Evolutionary conservation across 2,797 vertebrate species (phyloP).

Genomic region (Pipistrellus nathusii): DNA sequence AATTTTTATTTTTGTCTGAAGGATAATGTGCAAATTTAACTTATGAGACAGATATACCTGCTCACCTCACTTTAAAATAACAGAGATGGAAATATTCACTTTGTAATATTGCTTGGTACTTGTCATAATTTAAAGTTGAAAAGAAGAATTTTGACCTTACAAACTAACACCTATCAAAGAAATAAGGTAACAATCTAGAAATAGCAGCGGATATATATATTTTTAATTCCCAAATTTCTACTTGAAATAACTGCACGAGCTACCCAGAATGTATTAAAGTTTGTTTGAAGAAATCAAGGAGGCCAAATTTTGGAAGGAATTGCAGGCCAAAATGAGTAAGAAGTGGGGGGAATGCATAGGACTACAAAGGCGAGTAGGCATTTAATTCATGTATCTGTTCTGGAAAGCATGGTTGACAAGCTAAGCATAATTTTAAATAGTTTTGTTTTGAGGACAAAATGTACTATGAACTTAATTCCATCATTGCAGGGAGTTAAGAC

Average conservation of each 20-base stretch:
- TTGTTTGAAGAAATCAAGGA: not conserved
- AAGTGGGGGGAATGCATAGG: not conserved
- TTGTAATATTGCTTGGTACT: not conserved
- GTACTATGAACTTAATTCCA: not conserved
- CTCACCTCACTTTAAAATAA: not conserved
- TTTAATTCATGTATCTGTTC: not conserved
- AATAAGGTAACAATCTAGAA: not conserved
- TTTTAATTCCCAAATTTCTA: not conserved
- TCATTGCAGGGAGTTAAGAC: not conserved
- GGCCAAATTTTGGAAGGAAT: not conserved
- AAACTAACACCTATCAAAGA: not conserved
- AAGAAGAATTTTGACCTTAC: not conserved
- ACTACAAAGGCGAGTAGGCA: not conserved
- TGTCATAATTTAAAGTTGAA: not conserved
- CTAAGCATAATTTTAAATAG: not conserved
- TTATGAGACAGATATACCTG: not conserved
- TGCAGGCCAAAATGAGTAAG: not conserved
- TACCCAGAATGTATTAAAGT: not conserved
- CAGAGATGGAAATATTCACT: not conserved
- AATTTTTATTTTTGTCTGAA: slow-evolving; percentile 11
- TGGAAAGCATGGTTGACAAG: not conserved
- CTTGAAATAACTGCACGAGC: not conserved
- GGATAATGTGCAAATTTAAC: not conserved
- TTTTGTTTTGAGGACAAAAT: not conserved
- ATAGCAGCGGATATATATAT: not conserved